Evolutionary conservation across 2,888 invertebrate genomes (phyloP), one percentile per base, ranked within the genome.

Genomic region (Terebella lapidaria): DNA sequence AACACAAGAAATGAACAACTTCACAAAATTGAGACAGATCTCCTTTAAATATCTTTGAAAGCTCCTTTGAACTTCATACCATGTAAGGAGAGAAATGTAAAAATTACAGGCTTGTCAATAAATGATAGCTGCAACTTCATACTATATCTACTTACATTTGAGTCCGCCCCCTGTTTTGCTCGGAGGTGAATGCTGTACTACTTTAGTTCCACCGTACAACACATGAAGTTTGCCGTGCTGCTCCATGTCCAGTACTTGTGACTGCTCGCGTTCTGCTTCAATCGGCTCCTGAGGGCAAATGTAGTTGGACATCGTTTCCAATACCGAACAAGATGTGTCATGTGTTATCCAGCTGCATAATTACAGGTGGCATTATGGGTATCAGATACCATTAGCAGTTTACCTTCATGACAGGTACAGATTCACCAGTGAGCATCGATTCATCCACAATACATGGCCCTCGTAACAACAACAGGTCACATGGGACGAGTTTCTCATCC

Each of bases 371-470:
- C 10, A 35, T 35, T 10, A n/a, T n/a, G n/a, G 10, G 10, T 35
- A 35, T 35, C 42, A 35, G 10, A 35, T 35, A 35, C 10, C 10
- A 35, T n/a, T n/a, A n/a, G n/a, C n/a, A n/a, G n/a, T n/a, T 35
- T 49, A 83, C 84, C 76, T 85, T 99, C 95, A 99, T 97, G 83
- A 97, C 97, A 1, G 99, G 99, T 3, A 99, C 95, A 64, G 95
- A 96, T 83, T 99, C 99, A 57, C 89, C 97, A 18, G 99, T 99
- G 64, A 99, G 84, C 95, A 99, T 95, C 71, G 96, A 95, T 81
- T 99, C 99, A 78, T 99, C 99, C 0, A 99, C 93, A 73, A 99
- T 96, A 78, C 97, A 97, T 1, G 92, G 90, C 4, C 99, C 99
- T 74, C 95, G 85, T 59, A 99, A 79, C 49, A 99, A 83, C 28